Base-by-base conservation (phyloP, 2,888 invertebrate species). In the Branchinecta sandiegonensis region DNA sequence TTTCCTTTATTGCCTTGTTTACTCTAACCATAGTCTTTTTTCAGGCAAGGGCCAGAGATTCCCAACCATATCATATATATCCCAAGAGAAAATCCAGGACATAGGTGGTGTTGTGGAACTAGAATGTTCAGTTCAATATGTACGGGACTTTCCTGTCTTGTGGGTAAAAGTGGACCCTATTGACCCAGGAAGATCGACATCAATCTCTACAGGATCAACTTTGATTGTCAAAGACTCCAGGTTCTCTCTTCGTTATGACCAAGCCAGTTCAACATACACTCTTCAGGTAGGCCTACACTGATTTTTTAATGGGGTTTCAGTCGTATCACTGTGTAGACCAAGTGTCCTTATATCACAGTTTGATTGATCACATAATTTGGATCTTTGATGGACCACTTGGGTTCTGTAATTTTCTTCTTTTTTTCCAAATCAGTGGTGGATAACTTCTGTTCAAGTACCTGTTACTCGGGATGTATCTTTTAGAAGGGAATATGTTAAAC, bases 31-130 rank as follows among this genome's bases (percentile, higher is more conserved):
- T 10, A 10, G n/a, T 23, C 23, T 10, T 56, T 23, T 56, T 68
- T 46, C 50, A 86, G 86, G 75, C 9, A 72, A 75, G 63, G 81
- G 82, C 47, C 90, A 91, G 76, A 80, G 91, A 72, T 89, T 90
- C 0, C 92, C 92, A 1, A 90, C 90, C 1, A 92, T 92, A 75
- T 91, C 93, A 0, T 90, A 90, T 75, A 91, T 94, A 73, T 89
- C 92, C 0, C 92, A 92, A 76, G 90, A 91, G 76, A 92, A 93
- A 80, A 90, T 94, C 66, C 86, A 90, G 75, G 92, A 93, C 77
- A 92, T 94, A 70, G 94, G 94, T 1, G 89, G 89, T 8, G 87
- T 89, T 8, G 91, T 90, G 0, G 91, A 93, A 75, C 80, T 94
- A 72, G 86, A 86, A 71, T 94, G 94, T 76, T 90, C 91, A 0